Conservation (phyloP, 2,888 invertebrate species). For the Yponomeuta plumbellus region DNA sequence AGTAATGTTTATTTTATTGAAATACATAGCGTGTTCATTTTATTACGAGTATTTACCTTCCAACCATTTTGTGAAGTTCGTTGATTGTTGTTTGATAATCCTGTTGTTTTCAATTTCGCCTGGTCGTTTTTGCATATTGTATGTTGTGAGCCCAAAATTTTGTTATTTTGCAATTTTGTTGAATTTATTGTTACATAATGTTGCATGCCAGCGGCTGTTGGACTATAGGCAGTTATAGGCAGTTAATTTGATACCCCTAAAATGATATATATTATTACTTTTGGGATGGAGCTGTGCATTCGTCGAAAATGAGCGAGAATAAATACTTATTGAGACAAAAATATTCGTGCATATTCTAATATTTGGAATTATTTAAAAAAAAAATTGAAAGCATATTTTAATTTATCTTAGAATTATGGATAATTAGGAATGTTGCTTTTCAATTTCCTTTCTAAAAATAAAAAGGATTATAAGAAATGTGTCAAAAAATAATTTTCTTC, state of each 20-base stretch:
- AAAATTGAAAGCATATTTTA: no score
- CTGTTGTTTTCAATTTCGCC: conserved; percentile 19
- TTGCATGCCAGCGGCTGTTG: not conserved
- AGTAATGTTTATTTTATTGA: not conserved
- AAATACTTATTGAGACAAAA: no score
- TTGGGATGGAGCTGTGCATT: no score
- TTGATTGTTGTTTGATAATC: not conserved
- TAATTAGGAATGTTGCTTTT: no score
- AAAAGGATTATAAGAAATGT: no score
- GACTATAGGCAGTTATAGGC: not conserved
- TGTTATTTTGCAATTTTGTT: not conserved
- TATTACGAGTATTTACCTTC: not conserved
- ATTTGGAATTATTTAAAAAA: no score
- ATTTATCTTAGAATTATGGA: no score
- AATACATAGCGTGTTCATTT: conserved; percentile 15
- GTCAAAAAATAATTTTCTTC: no score
- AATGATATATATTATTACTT: no score
- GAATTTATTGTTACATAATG: not conserved
- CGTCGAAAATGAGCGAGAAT: no score
- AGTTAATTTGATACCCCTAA: not conserved
- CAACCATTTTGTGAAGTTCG: no score
- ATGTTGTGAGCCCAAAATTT: conserved; percentile 5
- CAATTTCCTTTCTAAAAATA: no score
- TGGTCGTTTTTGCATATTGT: conserved; percentile 21
- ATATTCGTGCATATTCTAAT: not conserved